Evolutionary conservation across 35 echinoderm and acorn worm genomes (phyloP), one percentile per base, ranked within the genome.

Genomic region (Hemicentrotus pulcherrimus): DNA sequence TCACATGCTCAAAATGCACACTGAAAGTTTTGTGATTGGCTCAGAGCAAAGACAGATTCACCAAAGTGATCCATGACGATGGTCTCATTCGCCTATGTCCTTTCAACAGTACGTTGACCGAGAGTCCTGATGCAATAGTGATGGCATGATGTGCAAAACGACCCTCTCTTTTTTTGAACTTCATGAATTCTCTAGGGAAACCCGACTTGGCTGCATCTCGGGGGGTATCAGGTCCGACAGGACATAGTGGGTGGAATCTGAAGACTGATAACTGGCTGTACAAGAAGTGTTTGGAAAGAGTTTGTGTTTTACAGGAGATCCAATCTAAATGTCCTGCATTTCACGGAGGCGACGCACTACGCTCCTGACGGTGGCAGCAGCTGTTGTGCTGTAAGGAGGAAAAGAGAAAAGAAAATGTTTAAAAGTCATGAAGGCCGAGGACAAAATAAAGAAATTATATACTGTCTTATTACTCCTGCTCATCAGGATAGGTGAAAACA

Each of bases 331-430:
- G 60, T 99, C 98, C 95, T 99, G 97, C 52, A 98, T 94, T 95
- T 99, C 98, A 78, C 97, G 94, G n/a, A 99, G 96, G 91, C 98
- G 96, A 50, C 98, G 96, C 85, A 99, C 96, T 50, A 97, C 97
- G 90, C 97, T 98, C 94, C 98, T 96, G 91, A 98, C 97, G 65
- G 97, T 97, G 9, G 96, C 97, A 52, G 98, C 98, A 6, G 98
- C 98, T 94, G 98, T 98, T 93, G 98, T 99, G 95, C 98, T 99
- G 95, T 71, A 28, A 70, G 94, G n/a, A 46, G 87, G 96, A 95
- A 92, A 32, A 86, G 2, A 96, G 91, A 47, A 94, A 86, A 94
- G 4, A 92, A 86, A 46, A 50, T 35, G 50, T 31, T 58, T 86
- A 48, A 85, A 32, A 4, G 28, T 31, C 10, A 8, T 94, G 9